These are phyloP conservation scores for Speoplatyrhinus poulsoni DNA, from an alignment of 2,113 vertebrate genomes.

Conservation along the genomic window DNA sequence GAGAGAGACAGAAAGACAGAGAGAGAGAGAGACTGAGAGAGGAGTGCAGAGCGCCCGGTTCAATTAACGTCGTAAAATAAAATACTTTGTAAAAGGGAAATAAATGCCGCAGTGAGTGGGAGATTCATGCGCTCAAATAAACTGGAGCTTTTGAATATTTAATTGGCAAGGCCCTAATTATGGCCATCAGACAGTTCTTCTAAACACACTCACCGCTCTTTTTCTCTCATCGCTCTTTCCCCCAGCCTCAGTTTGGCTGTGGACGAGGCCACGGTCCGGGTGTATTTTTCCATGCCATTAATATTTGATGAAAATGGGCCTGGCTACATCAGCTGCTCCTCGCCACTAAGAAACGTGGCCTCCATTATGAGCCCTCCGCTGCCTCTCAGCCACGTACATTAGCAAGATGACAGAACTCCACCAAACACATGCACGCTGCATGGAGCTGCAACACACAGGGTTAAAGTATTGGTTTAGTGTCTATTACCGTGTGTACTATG, in stretches of 20 bases:
- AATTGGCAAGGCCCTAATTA: constrained; percentile 99
- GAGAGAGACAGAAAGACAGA: not conserved
- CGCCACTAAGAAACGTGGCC: constrained; percentile 89
- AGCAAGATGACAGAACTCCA: constrained; percentile 93
- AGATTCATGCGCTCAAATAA: constrained; percentile 99
- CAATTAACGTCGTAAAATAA: constrained; percentile 95
- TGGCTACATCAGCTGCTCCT: constrained; percentile 98
- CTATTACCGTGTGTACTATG: not conserved
- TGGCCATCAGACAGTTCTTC: constrained; percentile 98
- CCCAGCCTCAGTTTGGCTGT: constrained; percentile 77
- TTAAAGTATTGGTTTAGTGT: constrained; percentile 31
- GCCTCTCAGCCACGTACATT: constrained; percentile 95
- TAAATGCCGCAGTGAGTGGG: constrained; percentile 89
- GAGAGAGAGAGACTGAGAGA: constrained; percentile 34
- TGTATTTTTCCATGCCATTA: constrained; percentile 99
- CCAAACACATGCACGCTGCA: constrained; percentile 59
- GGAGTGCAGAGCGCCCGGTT: constrained; percentile 74
- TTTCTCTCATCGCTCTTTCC: constrained; percentile 66
- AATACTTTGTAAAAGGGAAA: constrained; percentile 98
- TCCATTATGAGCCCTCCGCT: constrained; percentile 95
- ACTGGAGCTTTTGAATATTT: constrained; percentile 99
- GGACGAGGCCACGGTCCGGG: constrained; percentile 92
- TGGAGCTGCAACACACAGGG: constrained; percentile 10
- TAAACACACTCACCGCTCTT: constrained; percentile 95
- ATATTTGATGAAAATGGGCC: constrained; percentile 99